Evolutionary conservation across 2,797 vertebrate species (phyloP).

Genomic region (Tolypeutes matacus): DNA sequence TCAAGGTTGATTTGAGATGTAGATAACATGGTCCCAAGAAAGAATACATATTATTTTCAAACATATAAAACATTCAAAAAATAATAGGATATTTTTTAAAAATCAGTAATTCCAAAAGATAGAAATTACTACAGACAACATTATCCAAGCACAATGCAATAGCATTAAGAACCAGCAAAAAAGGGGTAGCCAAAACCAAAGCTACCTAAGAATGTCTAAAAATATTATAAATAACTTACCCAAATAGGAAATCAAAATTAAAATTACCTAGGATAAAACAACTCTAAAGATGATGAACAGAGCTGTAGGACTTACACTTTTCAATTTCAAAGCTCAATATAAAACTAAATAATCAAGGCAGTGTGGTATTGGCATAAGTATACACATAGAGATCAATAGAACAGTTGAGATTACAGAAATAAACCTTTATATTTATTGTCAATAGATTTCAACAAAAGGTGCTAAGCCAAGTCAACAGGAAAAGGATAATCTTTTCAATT

Average conservation of each 20-base stretch:
- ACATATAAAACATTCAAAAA: slow-evolving; percentile 32
- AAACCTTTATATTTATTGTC: background rate
- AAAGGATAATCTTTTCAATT: background rate
- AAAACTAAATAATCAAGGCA: background rate
- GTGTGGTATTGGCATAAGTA: background rate
- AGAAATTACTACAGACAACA: background rate
- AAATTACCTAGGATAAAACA: background rate
- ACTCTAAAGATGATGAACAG: background rate
- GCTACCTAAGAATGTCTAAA: background rate
- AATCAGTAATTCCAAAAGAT: background rate
- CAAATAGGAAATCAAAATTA: background rate
- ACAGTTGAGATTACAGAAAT: slow-evolving; percentile 14
- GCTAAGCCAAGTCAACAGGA: background rate
- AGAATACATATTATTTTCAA: background rate
- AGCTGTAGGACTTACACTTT: background rate
- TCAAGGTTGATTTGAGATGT: background rate
- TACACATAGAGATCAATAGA: background rate
- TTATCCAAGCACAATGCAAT: background rate
- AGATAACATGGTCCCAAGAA: background rate
- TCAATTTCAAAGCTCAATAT: slow-evolving; percentile 15
- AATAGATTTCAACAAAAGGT: background rate
- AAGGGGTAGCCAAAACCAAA: slow-evolving; percentile 26
- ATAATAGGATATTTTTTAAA: background rate
- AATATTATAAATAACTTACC: background rate
- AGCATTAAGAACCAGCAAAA: background rate